A percentile compares a stretch with the other conserved stretches of the same genome.
These are phyloP conservation scores for Uloborus diversus DNA, from an alignment of 1,140 invertebrate genomes.

Conservation along the genomic window DNA sequence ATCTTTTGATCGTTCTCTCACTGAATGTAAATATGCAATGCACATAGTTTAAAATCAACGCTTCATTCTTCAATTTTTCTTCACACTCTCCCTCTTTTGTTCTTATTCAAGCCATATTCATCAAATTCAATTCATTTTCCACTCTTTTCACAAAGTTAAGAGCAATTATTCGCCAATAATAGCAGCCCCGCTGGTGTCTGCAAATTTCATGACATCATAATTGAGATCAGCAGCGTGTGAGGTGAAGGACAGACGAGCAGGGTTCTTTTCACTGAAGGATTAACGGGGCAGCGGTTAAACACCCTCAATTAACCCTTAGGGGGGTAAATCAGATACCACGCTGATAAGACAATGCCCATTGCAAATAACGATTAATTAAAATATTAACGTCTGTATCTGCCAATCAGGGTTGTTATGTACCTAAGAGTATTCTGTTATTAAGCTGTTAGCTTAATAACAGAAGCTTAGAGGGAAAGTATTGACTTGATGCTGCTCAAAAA, in stretches of 20 bases:
- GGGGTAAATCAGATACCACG: conserved; percentile 47
- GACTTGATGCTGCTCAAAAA: no score
- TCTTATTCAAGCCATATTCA: no score
- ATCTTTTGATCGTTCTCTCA: no score
- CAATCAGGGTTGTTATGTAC: no score
- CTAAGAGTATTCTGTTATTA: not conserved
- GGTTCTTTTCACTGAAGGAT: conserved; percentile 41
- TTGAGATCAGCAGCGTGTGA: conserved; percentile 22
- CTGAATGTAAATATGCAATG: no score
- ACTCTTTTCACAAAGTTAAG: conserved; percentile 24
- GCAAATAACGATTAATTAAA: conserved; percentile 44
- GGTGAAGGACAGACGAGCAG: conserved; percentile 27
- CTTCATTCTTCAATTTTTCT: no score
- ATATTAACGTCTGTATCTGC: not conserved
- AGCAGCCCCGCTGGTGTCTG: conserved; percentile 12
- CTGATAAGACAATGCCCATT: conserved; percentile 34
- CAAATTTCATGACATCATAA: conserved; percentile 49
- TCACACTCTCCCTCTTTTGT: no score
- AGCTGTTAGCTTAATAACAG: not conserved
- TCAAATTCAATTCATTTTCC: no score
- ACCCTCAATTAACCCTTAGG: conserved; percentile 44
- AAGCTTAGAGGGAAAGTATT: no score
- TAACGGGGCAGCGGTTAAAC: conserved; percentile 49
- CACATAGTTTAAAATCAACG: no score
- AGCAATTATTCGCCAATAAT: conserved; percentile 32